phyloP scores from a whole-genome alignment of 2,888 invertebrate genomes.

The Drosophila koepferae region DNA sequence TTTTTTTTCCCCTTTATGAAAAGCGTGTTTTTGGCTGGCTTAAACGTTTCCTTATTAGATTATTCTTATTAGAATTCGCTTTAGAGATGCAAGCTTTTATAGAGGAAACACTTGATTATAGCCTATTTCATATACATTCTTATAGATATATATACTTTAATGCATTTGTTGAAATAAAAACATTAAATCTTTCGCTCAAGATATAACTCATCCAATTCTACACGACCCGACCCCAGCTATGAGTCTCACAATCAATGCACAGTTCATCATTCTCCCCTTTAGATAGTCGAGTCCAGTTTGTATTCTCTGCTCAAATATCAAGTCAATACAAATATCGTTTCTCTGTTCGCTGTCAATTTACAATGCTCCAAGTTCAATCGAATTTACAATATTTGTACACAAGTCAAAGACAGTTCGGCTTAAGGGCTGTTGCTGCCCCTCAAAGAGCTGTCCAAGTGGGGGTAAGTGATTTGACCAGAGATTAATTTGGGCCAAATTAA shows the following conservation, averaged over 20 bases:
- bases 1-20: conserved; percentile 2
- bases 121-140: no score
- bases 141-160: no score
- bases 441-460: background rate
- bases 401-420: background rate
- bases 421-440: background rate
- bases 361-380: background rate
- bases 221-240: no score
- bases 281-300: background rate
- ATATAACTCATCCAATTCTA: no score
- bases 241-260: background rate
- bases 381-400: background rate
- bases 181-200: no score
- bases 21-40: background rate
- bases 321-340: background rate
- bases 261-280: no score
- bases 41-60: background rate
- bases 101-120: no score
- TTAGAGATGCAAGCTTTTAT: background rate
- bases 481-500: background rate
- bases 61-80: background rate
- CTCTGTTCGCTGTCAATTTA: background rate
- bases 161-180: no score
- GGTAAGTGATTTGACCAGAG: conserved; percentile 8
- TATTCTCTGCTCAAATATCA: background rate